phyloP scores from a whole-genome alignment of 2,113 vertebrate species.

The Melierax canorus region DNA sequence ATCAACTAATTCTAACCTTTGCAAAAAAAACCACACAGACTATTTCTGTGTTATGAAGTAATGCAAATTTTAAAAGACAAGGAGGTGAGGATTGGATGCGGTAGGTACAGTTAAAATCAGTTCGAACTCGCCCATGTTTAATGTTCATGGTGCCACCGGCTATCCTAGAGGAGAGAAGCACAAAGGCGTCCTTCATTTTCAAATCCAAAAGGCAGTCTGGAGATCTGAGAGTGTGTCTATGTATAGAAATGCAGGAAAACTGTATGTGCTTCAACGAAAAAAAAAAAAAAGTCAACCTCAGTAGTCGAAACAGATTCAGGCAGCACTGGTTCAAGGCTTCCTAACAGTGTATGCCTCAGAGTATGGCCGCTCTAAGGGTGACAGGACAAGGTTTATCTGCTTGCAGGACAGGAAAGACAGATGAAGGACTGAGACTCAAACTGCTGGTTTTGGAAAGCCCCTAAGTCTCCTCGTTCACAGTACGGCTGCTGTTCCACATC shows the following conservation, averaged over 20 bases:
- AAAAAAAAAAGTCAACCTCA: neutral
- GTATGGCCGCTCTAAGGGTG: neutral
- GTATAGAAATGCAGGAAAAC: neutral
- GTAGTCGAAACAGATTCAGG: neutral
- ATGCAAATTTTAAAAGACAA: neutral
- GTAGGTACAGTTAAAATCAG: neutral
- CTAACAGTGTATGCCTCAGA: neutral
- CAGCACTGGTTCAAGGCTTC: neutral
- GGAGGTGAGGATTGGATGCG: neutral
- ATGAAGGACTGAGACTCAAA: neutral
- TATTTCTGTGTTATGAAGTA: neutral
- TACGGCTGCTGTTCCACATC: neutral
- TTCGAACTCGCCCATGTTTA: neutral
- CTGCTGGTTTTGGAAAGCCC: neutral
- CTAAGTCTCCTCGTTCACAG: neutral
- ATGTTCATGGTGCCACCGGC: neutral
- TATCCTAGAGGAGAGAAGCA: neutral
- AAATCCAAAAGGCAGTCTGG: neutral
- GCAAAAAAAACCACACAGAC: rapidly evolving
- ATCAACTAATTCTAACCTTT: neutral
- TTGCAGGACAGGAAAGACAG: neutral
- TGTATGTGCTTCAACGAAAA: neutral
- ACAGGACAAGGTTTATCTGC: neutral
- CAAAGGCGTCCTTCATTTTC: neutral
- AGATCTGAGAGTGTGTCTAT: neutral